Evolutionary conservation across 2,113 vertebrate genomes (phyloP).

Genomic region (Lepus timidus): DNA sequence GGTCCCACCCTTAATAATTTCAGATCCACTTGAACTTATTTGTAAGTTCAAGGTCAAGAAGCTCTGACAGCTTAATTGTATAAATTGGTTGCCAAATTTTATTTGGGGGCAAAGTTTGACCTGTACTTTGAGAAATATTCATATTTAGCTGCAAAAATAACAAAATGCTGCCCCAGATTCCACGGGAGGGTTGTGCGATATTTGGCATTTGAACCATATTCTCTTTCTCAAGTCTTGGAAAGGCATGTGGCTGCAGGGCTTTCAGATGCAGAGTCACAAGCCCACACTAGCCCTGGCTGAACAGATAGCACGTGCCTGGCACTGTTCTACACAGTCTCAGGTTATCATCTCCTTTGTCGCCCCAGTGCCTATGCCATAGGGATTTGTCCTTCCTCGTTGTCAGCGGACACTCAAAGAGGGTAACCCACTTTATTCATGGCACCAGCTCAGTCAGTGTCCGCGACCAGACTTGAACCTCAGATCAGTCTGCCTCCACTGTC

Average conservation of each 20-base stretch:
- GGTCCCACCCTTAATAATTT: not conserved
- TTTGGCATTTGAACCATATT: not conserved
- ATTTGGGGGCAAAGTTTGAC: slow-evolving; percentile 4
- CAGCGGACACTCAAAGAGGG: not conserved
- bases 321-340: not conserved
- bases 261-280: not conserved
- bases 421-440: not conserved
- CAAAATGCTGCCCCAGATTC: not conserved
- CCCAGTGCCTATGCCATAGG: not conserved
- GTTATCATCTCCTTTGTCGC: not conserved
- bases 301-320: rapidly evolving
- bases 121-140: not conserved
- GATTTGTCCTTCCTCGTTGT: not conserved
- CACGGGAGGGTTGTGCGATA: not conserved
- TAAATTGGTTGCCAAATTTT: slow-evolving; percentile 33
- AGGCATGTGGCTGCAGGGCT: not conserved
- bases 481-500: not conserved
- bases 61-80: slow-evolving; percentile 13
- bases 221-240: slow-evolving; percentile 19
- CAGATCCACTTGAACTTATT: not conserved
- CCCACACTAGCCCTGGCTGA: not conserved
- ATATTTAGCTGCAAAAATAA: slow-evolving; percentile 40
- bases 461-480: not conserved
- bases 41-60: slow-evolving; percentile 30
- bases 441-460: not conserved